Evolutionary conservation across 2,888 invertebrate species (phyloP).

Genomic region (Sisyra nigra): DNA sequence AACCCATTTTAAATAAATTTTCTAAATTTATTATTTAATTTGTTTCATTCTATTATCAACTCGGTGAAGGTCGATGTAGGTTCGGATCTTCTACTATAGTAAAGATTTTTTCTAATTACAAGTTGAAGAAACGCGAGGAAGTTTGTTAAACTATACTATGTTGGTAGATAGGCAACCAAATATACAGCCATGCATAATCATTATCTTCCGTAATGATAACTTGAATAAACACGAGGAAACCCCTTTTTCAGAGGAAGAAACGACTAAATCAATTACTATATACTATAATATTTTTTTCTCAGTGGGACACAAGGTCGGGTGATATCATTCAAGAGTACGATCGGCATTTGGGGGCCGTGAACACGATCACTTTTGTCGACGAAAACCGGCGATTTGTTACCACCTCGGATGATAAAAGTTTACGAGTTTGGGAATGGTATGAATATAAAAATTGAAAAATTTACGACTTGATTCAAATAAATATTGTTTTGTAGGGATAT

Average conservation of each 20-base stretch:
- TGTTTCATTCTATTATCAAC: no score
- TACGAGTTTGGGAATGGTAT: slow-evolving; percentile 98
- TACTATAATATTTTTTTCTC: slow-evolving; percentile 18
- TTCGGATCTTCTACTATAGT: no score
- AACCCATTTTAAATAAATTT: no score
- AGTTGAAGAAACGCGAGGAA: no score
- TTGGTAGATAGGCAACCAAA: no score
- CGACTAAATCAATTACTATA: no score
- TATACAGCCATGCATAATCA: no score
- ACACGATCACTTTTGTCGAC: slow-evolving; percentile 98
- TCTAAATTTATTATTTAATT: no score
- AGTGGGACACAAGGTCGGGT: slow-evolving; percentile 94
- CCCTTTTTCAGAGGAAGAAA: slow-evolving; percentile 1
- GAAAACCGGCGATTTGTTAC: slow-evolving; percentile 96
- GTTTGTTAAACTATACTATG: no score
- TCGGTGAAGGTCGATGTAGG: no score
- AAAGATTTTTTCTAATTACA: no score
- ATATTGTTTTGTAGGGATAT: slow-evolving; percentile 45
- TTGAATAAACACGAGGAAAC: neutral
- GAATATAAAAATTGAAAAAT: slow-evolving; percentile 14
- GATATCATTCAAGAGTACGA: slow-evolving; percentile 98
- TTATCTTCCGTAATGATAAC: neutral
- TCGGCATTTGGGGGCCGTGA: slow-evolving; percentile 95
- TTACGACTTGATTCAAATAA: neutral
- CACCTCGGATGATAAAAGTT: slow-evolving; percentile 96